Conservation (phyloP, 2,888 invertebrate species). For the Encarsia formosa region DNA sequence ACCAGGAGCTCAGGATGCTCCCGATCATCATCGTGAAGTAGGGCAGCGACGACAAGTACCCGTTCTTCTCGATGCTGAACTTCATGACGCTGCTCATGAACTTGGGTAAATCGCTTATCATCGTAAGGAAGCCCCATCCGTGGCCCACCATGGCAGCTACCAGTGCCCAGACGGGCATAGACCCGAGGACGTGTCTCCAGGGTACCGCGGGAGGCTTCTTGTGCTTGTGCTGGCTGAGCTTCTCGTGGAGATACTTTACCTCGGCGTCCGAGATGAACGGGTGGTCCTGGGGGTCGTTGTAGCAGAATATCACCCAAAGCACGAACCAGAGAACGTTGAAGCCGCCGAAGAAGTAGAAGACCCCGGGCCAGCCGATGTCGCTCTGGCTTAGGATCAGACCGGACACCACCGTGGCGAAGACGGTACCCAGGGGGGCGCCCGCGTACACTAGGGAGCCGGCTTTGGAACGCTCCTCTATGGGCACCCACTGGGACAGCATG, state of each 20-base stretch:
- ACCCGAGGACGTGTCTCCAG: constrained; percentile 49
- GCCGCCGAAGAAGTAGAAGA: constrained; percentile 77
- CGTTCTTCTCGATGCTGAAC: constrained; percentile 50
- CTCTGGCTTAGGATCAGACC: constrained; percentile 62
- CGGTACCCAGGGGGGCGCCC: constrained; percentile 65
- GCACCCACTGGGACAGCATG: constrained; percentile 74
- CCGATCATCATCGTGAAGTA: constrained; percentile 53
- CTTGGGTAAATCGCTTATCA: constrained; percentile 49
- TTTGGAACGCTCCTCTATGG: constrained; percentile 66
- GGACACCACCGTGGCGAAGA: constrained; percentile 60
- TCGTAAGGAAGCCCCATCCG: constrained; percentile 48
- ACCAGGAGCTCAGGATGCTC: constrained; percentile 45
- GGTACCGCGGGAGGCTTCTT: constrained; percentile 42
- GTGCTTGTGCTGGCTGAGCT: constrained; percentile 39
- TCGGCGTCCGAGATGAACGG: constrained; percentile 49
- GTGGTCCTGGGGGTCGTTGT: constrained; percentile 47
- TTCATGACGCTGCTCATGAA: constrained; percentile 51
- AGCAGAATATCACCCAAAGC: constrained; percentile 56
- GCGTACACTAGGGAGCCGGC: constrained; percentile 74
- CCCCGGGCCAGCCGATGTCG: constrained; percentile 66
- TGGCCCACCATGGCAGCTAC: constrained; percentile 58
- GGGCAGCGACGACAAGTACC: constrained; percentile 50
- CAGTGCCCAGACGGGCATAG: constrained; percentile 68
- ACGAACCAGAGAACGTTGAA: constrained; percentile 71
- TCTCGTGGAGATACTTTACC: constrained; percentile 41